Percentiles rank a stretch among this genome's conserved stretches.
Evolutionary conservation across 2,113 vertebrate species (phyloP).

Genomic region (Bombycilla garrulus): DNA sequence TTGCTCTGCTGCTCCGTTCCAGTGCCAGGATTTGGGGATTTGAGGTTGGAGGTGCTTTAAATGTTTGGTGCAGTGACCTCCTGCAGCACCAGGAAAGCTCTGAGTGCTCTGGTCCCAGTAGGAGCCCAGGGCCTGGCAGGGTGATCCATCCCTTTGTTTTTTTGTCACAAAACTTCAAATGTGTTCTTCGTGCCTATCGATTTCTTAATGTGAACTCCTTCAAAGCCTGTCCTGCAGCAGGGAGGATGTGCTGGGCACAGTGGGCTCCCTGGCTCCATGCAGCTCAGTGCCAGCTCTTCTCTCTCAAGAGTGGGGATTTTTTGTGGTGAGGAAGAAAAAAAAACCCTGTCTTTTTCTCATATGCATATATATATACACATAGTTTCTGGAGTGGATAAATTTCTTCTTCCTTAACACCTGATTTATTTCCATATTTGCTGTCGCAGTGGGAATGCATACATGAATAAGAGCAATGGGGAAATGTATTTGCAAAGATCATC

Average conservation of each 20-base stretch:
- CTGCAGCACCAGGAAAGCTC: background rate
- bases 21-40: background rate
- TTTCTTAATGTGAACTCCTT: slow-evolving; percentile 41
- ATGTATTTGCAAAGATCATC: slow-evolving; percentile 35
- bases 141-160: background rate
- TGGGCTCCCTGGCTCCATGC: background rate
- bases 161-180: slow-evolving; percentile 19
- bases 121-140: background rate
- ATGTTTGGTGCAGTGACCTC: background rate
- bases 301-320: background rate
- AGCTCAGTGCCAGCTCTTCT: slow-evolving; percentile 13
- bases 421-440: slow-evolving; percentile 58
- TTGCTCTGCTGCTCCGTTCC: background rate
- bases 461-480: slow-evolving; percentile 32
- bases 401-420: slow-evolving; percentile 35
- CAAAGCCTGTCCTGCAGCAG: slow-evolving; percentile 39
- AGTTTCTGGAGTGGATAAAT: slow-evolving; percentile 26
- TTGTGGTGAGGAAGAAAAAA: rapidly evolving
- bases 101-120: background rate
- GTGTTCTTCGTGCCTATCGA: background rate
- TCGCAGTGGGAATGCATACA: slow-evolving; percentile 44
- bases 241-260: background rate
- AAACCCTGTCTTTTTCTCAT: background rate
- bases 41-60: background rate
- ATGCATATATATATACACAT: background rate